Base-by-base conservation (phyloP, 2,113 vertebrate species). In the Lamprologus callipterus region DNA sequence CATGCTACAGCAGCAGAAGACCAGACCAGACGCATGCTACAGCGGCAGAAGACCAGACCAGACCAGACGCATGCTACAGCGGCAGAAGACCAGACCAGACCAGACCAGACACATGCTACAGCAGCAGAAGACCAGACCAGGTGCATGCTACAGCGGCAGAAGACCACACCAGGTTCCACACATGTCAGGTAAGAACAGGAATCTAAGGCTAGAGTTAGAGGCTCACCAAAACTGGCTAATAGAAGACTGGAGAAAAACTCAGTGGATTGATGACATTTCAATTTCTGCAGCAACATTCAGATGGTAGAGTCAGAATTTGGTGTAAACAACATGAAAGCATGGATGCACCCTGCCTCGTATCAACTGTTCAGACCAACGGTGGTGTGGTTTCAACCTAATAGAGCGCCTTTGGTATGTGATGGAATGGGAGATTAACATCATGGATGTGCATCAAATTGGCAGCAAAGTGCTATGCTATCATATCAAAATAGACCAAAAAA, bases 121-220 rank as follows among this genome's bases (percentile, higher is more conserved):
- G 13, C 0, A 0, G 55, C 55, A 16, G 0, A 58, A 58, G 8
- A 17, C 8, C 55, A 57, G 0, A 58, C 0, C 11, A 23, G 21
- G 11, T 55, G 0, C 53, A 55, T 0, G 4, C 4, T 14, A 16
- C 57, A 33, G 28, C 1, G 0, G 58, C 28, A 33, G 1, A 63
- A 63, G 28, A 60, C 28, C 57, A 33, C 0, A 63, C 1, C 1
- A 21, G 33, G 35, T 68, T 13, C n/a, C 4, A 68, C n/a, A 14
- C 35, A 9, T 42, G 12, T 70, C 65, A 70, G 35, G 12, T 70
- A 42, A 70, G n/a, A 70, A 70, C n/a, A 42, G 8, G 35, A 70
- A 70, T 42, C 12, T 42, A 1, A 68, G 7, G 12, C 0, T 70
- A 70, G 11, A 42, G n/a, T 42, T 70, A 16, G n/a, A 70, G 0